phyloP scores from a whole-genome alignment of 2,797 vertebrate genomes.

The Fratercula arctica region DNA sequence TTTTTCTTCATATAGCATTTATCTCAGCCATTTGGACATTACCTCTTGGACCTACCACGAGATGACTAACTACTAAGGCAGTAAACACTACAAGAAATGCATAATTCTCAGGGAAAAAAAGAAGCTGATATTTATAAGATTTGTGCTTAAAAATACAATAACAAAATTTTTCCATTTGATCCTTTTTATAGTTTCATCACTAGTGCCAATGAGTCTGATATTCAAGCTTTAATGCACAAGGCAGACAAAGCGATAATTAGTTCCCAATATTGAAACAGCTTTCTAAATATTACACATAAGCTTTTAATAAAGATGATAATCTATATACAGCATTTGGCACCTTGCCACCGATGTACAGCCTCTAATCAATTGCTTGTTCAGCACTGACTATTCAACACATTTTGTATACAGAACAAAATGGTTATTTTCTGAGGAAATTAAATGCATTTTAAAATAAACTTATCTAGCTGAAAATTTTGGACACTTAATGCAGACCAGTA shows the following conservation, averaged over 20 bases:
- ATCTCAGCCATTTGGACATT: not conserved
- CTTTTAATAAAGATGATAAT: conserved; percentile 3
- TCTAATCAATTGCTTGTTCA: not conserved
- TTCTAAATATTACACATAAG: not conserved
- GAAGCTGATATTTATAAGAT: not conserved
- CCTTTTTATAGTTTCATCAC: not conserved
- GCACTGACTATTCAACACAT: not conserved
- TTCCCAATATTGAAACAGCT: not conserved
- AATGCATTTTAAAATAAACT: not conserved
- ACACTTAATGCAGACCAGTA: not conserved
- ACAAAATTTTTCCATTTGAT: not conserved
- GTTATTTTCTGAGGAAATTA: not conserved
- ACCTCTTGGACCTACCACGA: not conserved
- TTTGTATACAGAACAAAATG: not conserved
- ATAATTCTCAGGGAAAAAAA: not conserved
- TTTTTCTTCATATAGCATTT: not conserved
- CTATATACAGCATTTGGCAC: not conserved
- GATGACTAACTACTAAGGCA: not conserved
- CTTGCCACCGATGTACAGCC: not conserved
- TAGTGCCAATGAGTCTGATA: not conserved
- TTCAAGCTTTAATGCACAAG: not conserved
- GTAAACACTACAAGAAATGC: not conserved
- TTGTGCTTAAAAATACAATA: not conserved
- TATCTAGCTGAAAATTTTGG: not conserved
- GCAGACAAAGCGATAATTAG: not conserved